Base-by-base conservation (phyloP, 2,888 invertebrate species). In the Clostera curtula region DNA sequence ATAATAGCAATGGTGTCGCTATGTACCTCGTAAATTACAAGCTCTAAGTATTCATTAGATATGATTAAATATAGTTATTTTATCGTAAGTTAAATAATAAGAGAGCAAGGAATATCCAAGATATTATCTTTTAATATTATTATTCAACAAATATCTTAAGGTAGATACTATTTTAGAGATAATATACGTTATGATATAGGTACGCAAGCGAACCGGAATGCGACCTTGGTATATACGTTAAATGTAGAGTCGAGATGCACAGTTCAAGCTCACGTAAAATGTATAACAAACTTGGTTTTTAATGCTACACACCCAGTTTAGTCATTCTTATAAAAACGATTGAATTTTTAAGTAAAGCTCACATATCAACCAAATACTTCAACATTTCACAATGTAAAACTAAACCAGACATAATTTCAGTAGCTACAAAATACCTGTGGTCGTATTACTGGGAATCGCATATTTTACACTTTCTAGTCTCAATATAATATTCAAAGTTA, bases 81-180 rank as follows among this genome's bases (percentile, higher is more conserved):
- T 76, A 76, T 74, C 67, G 45, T 77, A 73, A 75, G 74, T 54
- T 75, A 58, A 63, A 64, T 54, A 60, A 55, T 73, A 74, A 71
- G 71, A 73, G 64, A 70, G 68, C 66, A 73, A 72, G 69, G 61
- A 75, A 79, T 77, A 79, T 82, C 79, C 75, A 77, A 80, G 77
- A 79, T 82, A 77, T 79, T 74, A 70, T 71, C 62, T 65, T 65
- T 67, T 64, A 59, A 56, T 60, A 56, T 57, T 51, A 56, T 59
- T 55, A 58, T 56, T 56, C 42, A 56, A 56, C 57, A 59, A 49
- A 57, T 64, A 63, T 56, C 45, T 56, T 40, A 63, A 70, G 71
- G 58, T 63, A 55, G 38, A 40, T 70, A 63, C 66, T n/a, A 56
- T 58, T 40, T 63, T 76, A 75, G 66, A 55, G 40, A 58, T 60